Base-by-base conservation (phyloP, 2,797 vertebrate species). In the Apodemus agrarius region DNA sequence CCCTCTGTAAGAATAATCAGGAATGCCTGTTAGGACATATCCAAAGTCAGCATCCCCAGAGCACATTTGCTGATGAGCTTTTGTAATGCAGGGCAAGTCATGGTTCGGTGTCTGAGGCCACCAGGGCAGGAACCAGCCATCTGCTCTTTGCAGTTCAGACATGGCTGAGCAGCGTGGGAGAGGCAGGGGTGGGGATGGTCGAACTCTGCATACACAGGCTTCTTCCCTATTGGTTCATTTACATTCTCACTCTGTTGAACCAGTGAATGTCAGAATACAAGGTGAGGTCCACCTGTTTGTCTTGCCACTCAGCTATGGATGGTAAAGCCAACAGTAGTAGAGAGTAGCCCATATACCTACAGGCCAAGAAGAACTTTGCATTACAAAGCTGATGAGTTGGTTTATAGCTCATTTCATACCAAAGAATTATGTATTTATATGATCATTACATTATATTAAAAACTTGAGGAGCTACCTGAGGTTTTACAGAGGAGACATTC, bases 51-150 rank as follows among this genome's bases (percentile, higher is more conserved):
- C 4, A 31, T 34, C 85, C 34, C 2, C 29, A 7, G 34, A 69
- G 12, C 74, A 69, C 63, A 57, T 76, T 74, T 1, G 2, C 74
- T 65, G 91, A 24, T 29, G 34, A 24, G 34, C 1, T 0, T 61
- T 54, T 67, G 79, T 74, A 34, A 78, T 29, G 46, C 54, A 52
- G 0, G 14, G 43, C 0, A 29, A 75, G 79, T 85, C 72, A 4
- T 4, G 3, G 59, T 1, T 1, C 67, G 46, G 65, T n/a, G 13
- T 13, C 69, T 2, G 0, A 13, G 59, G 59, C 80, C 22, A 4
- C 46, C 19, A 0, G 75, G 43, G 29, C 34, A 6, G 61, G 43
- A 76, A 26, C 89, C 12, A 12, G 13, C 46, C 89, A 57, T 91
- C 93, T 75, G 89, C 22, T 93, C 24, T 80, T 13, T 90, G 61